phyloP scores from a whole-genome alignment of 1,140 invertebrate genomes.

The Bactericera cockerelli region DNA sequence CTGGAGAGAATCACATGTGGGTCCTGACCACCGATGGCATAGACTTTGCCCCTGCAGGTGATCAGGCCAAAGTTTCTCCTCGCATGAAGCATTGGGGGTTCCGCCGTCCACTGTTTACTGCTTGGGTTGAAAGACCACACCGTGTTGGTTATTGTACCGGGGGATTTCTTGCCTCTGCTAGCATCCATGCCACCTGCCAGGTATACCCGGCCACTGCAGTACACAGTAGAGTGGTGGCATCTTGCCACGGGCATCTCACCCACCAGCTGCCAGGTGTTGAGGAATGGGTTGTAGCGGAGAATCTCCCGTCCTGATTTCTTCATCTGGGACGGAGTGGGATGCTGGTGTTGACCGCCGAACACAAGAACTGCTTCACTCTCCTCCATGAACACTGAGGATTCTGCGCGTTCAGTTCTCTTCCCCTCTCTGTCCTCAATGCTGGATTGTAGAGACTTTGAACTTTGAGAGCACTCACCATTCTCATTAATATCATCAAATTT shows the following conservation, averaged over 20 bases:
- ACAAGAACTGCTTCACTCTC: slow-evolving; percentile 38
- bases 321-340: slow-evolving; percentile 31
- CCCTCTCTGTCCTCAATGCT: too few relatives aligned
- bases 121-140: slow-evolving; percentile 45
- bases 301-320: slow-evolving; percentile 39
- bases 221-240: slow-evolving; percentile 39
- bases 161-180: slow-evolving; percentile 31
- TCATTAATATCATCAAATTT: too few relatives aligned
- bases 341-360: slow-evolving; percentile 42
- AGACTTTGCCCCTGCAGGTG: slow-evolving; percentile 36
- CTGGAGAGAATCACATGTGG: slow-evolving; percentile 34
- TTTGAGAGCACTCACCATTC: too few relatives aligned
- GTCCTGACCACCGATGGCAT: slow-evolving; percentile 44
- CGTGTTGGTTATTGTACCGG: slow-evolving; percentile 35
- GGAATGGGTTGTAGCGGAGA: slow-evolving; percentile 35
- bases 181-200: slow-evolving; percentile 43
- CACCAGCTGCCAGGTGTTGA: slow-evolving; percentile 39
- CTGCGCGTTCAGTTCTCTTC: neutral
- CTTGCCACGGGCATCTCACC: slow-evolving; percentile 40
- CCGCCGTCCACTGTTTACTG: slow-evolving; percentile 37
- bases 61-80: slow-evolving; percentile 43
- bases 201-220: slow-evolving; percentile 38
- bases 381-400: slow-evolving; percentile 32
- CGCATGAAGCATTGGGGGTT: slow-evolving; percentile 34
- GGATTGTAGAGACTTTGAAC: too few relatives aligned